phyloP scores from a whole-genome alignment of 1,140 invertebrate species.

The Cotesia glomerata region DNA sequence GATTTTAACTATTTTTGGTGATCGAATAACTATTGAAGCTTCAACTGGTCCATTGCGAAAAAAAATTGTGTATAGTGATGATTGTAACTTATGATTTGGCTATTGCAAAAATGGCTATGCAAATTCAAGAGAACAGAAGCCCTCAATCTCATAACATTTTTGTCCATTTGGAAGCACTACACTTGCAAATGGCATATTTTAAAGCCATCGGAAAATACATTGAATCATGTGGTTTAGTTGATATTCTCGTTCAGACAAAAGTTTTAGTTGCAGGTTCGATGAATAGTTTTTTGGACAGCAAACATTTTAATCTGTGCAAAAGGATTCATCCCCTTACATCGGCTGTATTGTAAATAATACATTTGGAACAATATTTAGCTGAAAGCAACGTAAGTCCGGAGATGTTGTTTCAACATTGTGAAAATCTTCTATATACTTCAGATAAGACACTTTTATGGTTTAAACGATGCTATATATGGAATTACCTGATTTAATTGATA shows the following conservation, averaged over 20 bases:
- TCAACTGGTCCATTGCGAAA: slow-evolving; percentile 38
- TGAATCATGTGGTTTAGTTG: slow-evolving; percentile 44
- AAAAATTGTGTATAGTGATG: slow-evolving; percentile 48
- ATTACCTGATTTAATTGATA: too few relatives aligned
- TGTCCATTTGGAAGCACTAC: slow-evolving; percentile 54
- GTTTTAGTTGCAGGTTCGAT: slow-evolving; percentile 51
- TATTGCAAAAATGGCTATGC: slow-evolving; percentile 42
- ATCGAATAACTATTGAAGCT: slow-evolving; percentile 43
- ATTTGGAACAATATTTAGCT: too few relatives aligned
- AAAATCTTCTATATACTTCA: too few relatives aligned
- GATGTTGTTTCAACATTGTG: too few relatives aligned
- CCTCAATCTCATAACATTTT: slow-evolving; percentile 51
- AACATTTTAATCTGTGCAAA: slow-evolving; percentile 58
- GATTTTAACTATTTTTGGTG: slow-evolving; percentile 41
- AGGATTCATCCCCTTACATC: slow-evolving; percentile 49
- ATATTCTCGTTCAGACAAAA: slow-evolving; percentile 48
- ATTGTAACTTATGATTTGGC: slow-evolving; percentile 47
- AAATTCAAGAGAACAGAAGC: too few relatives aligned
- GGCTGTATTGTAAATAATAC: slow-evolving; percentile 46
- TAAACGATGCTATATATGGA: too few relatives aligned
- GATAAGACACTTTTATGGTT: too few relatives aligned
- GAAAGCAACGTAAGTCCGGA: too few relatives aligned
- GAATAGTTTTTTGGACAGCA: slow-evolving; percentile 50
- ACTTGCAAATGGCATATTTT: slow-evolving; percentile 54
- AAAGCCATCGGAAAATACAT: slow-evolving; percentile 54